Conservation (phyloP, 2,888 invertebrate species). For the Gibbula magus region DNA sequence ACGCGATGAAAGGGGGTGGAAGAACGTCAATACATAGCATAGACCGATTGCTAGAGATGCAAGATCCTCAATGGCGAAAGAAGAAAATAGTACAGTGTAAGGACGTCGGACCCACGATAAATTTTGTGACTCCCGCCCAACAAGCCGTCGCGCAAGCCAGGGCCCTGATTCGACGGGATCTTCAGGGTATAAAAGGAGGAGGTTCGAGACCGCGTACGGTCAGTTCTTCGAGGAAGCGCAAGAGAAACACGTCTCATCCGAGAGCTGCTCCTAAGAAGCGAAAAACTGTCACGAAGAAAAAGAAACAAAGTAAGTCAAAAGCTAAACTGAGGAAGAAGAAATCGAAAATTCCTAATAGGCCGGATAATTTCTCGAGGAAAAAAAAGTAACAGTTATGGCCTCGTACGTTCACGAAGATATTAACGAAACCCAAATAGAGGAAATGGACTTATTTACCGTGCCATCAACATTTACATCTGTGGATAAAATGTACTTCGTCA, state of each 20-base stretch:
- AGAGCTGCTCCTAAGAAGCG: neutral
- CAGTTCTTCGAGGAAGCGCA: neutral
- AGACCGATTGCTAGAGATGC: neutral
- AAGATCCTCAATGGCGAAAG: neutral
- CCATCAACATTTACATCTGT: slow-evolving; percentile 27
- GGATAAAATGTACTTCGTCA: slow-evolving; percentile 30
- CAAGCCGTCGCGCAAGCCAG: neutral
- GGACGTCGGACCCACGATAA: neutral
- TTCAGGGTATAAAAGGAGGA: slow-evolving; percentile 4
- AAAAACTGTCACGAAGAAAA: no score
- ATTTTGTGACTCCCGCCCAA: neutral
- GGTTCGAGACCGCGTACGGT: neutral
- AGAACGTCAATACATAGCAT: neutral
- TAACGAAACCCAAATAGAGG: neutral
- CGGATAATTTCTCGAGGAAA: neutral
- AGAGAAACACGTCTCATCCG: neutral
- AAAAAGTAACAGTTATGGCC: neutral
- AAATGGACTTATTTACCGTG: slow-evolving; percentile 32
- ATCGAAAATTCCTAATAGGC: neutral
- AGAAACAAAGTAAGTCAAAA: neutral
- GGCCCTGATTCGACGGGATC: neutral
- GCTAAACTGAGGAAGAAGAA: neutral
- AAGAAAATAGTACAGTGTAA: neutral
- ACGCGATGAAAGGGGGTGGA: neutral
- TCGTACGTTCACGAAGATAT: neutral